A percentile compares a stretch with the other conserved stretches of the same genome.
phyloP scores from a whole-genome alignment of 1,140 invertebrate species.

The Leptopilina clavipes region DNA sequence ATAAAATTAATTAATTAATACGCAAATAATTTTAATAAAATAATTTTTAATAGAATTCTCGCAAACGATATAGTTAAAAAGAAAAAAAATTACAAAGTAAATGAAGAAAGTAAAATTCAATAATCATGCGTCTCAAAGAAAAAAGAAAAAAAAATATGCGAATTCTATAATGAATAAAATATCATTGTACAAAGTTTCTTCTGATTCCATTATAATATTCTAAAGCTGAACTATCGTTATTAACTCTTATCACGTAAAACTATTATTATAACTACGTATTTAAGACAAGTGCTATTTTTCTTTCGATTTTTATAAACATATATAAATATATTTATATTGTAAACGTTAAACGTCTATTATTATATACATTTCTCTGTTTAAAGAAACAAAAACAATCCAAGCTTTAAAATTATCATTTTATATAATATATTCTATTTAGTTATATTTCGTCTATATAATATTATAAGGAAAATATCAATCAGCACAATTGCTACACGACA shows the following conservation, averaged over 20 bases:
- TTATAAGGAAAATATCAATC: neutral
- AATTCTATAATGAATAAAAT: neutral
- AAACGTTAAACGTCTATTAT: slow-evolving; percentile 38
- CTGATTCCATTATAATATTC: slow-evolving; percentile 29
- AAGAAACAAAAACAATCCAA: neutral
- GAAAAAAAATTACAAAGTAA: too few species aligned
- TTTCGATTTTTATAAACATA: slow-evolving; percentile 47
- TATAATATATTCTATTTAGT: neutral
- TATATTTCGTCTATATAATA: neutral
- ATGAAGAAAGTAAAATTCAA: neutral
- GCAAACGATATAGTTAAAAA: too few species aligned
- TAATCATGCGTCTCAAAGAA: neutral
- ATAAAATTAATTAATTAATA: too few species aligned
- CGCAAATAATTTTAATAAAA: too few species aligned
- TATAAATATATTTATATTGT: slow-evolving; percentile 44
- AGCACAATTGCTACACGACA: neutral
- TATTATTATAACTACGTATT: slow-evolving; percentile 45
- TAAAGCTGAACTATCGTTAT: slow-evolving; percentile 40
- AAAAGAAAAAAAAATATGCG: neutral
- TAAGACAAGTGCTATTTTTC: slow-evolving; percentile 46
- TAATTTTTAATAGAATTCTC: too few species aligned
- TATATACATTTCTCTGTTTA: slow-evolving; percentile 11
- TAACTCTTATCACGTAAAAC: slow-evolving; percentile 34
- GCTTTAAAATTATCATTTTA: slow-evolving; percentile 2
- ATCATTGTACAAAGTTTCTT: slow-evolving; percentile 33